phyloP scores from a whole-genome alignment of 1,140 invertebrate genomes.

The Leucophenga varia region DNA sequence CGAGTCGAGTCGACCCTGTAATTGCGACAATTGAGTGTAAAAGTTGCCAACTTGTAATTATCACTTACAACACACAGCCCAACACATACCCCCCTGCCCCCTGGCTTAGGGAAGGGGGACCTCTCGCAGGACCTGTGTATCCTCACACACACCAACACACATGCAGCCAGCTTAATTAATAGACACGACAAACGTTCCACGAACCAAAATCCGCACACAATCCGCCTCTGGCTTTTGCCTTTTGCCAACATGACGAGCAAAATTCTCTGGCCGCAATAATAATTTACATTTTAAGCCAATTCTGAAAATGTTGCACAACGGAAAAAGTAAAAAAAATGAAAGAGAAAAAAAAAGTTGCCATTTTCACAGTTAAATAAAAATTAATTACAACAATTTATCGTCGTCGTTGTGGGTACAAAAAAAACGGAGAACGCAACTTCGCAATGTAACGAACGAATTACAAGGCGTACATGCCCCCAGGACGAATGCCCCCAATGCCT shows the following conservation, averaged over 20 bases:
- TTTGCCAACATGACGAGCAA: conserved; percentile 31
- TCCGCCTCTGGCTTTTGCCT: conserved; percentile 20
- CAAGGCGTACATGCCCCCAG: conserved; percentile 42
- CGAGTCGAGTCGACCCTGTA: conserved; percentile 26
- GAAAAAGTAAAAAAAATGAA: not conserved
- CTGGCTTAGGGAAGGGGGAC: no score
- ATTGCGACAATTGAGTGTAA: conserved; percentile 37
- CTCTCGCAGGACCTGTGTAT: no score
- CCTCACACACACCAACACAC: conserved; percentile 7
- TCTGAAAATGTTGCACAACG: conserved; percentile 34
- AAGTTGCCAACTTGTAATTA: conserved; percentile 50
- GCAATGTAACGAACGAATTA: conserved; percentile 34
- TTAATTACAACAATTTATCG: conserved; percentile 54
- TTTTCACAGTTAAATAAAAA: conserved; percentile 54
- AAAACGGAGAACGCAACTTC: conserved; percentile 17
- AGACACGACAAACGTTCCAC: conserved; percentile 38
- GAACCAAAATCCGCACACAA: conserved; percentile 28
- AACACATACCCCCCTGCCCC: not conserved
- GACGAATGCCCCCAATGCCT: conserved; percentile 26
- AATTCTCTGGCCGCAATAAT: conserved; percentile 45
- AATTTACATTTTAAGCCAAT: conserved; percentile 54
- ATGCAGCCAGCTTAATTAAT: conserved; percentile 43
- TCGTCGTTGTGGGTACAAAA: conserved; percentile 17
- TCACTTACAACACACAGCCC: conserved; percentile 37
- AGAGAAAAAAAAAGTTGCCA: conserved; percentile 32